Evolutionary conservation across 1,140 invertebrate species (phyloP).

Genomic region (Drosophila busckii): DNA sequence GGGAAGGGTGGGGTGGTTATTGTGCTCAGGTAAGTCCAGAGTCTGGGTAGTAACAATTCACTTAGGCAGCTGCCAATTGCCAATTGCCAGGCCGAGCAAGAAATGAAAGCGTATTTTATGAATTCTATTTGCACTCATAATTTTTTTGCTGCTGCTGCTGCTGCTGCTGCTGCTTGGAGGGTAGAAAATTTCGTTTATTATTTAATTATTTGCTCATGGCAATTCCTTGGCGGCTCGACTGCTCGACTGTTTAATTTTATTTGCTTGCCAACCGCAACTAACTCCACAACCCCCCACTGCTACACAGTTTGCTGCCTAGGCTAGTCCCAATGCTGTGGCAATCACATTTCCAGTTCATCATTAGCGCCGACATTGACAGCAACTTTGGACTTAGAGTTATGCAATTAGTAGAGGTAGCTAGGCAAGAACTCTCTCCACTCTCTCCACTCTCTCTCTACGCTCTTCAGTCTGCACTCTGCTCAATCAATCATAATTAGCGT

Average conservation of each 20-base stretch:
- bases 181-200: constrained; percentile 66
- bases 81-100: constrained; percentile 57
- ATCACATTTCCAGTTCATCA: constrained; percentile 70
- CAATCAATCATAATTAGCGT: constrained; percentile 74
- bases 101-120: constrained; percentile 37
- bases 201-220: constrained; percentile 73
- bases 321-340: constrained; percentile 1
- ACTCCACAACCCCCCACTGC: not conserved
- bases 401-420: constrained; percentile 27
- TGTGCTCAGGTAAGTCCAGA: constrained; percentile 15
- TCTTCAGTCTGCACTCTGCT: too few relatives aligned
- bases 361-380: constrained; percentile 68
- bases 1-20: not conserved
- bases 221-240: constrained; percentile 33
- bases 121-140: constrained; percentile 11
- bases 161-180: not conserved
- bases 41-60: constrained; percentile 6
- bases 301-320: not conserved
- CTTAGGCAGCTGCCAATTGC: constrained; percentile 11
- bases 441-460: not conserved
- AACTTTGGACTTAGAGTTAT: constrained; percentile 46
- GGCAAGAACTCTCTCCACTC: not conserved
- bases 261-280: constrained; percentile 42
- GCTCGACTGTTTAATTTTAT: constrained; percentile 50
- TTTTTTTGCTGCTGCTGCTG: not conserved